Evolutionary conservation across 2,113 vertebrate species (phyloP), one percentile per base, ranked within the genome.

Genomic region (Lampris megalopsis): DNA sequence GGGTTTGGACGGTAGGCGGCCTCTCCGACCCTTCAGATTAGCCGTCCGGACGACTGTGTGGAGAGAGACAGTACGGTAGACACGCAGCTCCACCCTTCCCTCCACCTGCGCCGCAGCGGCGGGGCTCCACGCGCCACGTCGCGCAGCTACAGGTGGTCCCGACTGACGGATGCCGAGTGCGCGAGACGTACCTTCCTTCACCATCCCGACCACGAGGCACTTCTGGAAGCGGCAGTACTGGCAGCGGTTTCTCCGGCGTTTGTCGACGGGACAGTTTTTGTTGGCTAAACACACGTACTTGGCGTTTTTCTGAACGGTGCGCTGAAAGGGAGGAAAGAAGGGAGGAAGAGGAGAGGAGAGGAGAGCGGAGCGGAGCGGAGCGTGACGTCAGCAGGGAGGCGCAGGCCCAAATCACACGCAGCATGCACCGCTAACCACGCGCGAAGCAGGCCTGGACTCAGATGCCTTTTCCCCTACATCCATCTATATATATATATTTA

Each of bases 201-300:
- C 98, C 98, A 99, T 99, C 84, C 98, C 98, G 84, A 99, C 97
- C 54, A 96, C 96, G 84, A 98, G 93, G 94, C 97, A 98, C 96
- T 98, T 98, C 92, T 98, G 97, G 92, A 98, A 98, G 62, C 97
- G 95, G 88, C 97, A 98, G 91, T 97, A 98, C 86, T 98, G 97
- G 92, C 97, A 98, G 73, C 97, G 96, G 85, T 98, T 98, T 90
- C 97, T 95, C 64, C 97, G 95, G 82, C 97, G 95, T 88, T 98
- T 98, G 93, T 98, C 97, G 88, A 99, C 97, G 56, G 97, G 97
- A 94, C 98, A 99, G 92, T 98, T 97, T 95, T 99, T 99, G 94
- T 98, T 99, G 78, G 98, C 98, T 94, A 99, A 95, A 88, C 98
- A 99, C 66, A 99, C 96, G 71, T 99, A 99, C 94, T 99, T 99